A percentile compares a stretch with the other conserved stretches of the same genome.
These are phyloP conservation scores for Balaenoptera acutorostrata DNA, from an alignment of 2,113 vertebrate species.

Conservation along the genomic window DNA sequence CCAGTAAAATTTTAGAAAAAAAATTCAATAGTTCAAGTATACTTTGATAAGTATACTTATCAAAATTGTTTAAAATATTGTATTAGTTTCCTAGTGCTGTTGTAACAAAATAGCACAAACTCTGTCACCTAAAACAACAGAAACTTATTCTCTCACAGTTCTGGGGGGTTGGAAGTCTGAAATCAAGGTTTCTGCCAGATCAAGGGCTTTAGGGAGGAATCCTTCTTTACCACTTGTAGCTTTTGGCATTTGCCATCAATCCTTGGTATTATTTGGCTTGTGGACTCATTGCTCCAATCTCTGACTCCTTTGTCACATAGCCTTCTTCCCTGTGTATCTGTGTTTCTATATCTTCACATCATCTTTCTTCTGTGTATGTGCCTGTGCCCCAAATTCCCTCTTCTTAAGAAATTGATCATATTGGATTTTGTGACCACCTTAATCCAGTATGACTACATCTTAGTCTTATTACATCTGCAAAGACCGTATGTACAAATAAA, in stretches of 20 bases:
- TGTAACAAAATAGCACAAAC: neutral
- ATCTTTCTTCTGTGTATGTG: neutral
- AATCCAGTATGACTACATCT: neutral
- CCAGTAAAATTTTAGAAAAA: neutral
- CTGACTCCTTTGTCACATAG: neutral
- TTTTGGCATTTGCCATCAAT: neutral
- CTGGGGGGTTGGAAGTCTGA: neutral
- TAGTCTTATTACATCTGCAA: neutral
- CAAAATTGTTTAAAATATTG: neutral
- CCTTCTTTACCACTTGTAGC: neutral
- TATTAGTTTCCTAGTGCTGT: neutral
- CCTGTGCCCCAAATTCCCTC: neutral
- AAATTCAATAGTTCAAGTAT: neutral
- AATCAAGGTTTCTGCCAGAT: neutral
- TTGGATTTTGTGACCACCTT: neutral
- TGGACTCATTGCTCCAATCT: accelerated
- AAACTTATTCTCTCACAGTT: neutral
- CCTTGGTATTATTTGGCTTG: neutral
- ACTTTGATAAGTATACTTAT: neutral
- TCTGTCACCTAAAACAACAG: neutral
- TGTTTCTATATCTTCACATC: neutral
- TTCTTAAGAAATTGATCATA: neutral
- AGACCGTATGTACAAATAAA: neutral
- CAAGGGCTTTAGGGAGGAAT: neutral
- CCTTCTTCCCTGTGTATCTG: neutral